phyloP scores from a whole-genome alignment of 2,888 invertebrate species.

The Tricholauxania praeusta region DNA sequence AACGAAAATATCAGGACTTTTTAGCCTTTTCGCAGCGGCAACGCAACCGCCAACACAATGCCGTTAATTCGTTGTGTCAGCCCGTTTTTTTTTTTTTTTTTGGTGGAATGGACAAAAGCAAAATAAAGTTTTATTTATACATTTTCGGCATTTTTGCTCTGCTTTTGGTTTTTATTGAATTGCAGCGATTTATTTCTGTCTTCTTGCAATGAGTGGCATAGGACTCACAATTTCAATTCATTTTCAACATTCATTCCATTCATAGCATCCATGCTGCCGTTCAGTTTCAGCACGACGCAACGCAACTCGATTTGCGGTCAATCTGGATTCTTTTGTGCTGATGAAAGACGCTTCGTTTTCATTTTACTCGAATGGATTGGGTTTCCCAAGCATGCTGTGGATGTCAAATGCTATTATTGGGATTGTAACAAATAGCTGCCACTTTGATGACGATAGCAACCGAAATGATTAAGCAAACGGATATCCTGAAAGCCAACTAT shows the following conservation, averaged over 20 bases:
- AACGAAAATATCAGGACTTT: too few relatives aligned
- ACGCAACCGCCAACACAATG: too few relatives aligned
- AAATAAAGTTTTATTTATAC: conserved; percentile 4
- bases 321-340: conserved; percentile 28
- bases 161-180: background rate
- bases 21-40: too few relatives aligned
- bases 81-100: background rate
- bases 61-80: background rate
- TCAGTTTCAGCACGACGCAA: background rate
- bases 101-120: background rate
- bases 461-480: conserved; percentile 20
- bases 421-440: conserved; percentile 24
- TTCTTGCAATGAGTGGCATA: background rate
- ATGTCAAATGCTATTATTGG: conserved; percentile 19
- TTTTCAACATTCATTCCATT: background rate
- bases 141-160: background rate
- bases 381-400: background rate
- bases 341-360: background rate
- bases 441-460: conserved; percentile 14
- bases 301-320: conserved; percentile 10
- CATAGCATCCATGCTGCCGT: too few relatives aligned
- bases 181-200: conserved; percentile 14
- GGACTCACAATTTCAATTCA: background rate
- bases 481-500: conserved; percentile 26
- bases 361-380: background rate